Percentiles rank a stretch among this genome's conserved stretches.
Conservation (phyloP, 92 coral and sea anemone genomes). For the Isaurus tuberculatus region DNA sequence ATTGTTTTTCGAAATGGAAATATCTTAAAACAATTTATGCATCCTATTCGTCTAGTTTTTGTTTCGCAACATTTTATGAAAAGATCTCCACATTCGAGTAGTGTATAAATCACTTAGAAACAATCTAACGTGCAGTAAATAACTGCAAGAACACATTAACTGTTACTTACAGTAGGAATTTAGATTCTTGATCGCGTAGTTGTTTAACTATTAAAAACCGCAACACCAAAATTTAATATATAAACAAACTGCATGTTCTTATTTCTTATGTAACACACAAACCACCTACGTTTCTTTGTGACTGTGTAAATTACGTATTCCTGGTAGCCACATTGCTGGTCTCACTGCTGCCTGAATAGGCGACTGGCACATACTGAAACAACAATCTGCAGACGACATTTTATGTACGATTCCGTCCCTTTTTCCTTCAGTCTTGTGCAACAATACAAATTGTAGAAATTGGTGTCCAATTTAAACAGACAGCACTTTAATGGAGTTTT, state of each 20-base stretch:
- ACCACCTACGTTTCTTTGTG: conserved; percentile 80
- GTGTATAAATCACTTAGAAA: no score
- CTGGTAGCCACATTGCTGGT: conserved; percentile 97
- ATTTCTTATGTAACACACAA: background rate
- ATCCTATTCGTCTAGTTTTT: no score
- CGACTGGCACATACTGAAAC: conserved; percentile 93
- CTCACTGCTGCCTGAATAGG: conserved; percentile 88
- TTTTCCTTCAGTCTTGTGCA: background rate
- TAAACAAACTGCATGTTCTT: background rate
- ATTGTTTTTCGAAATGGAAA: background rate
- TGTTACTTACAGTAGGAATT: no score
- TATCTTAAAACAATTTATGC: background rate
- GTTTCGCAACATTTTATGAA: no score
- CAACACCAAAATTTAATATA: background rate
- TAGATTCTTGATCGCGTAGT: no score
- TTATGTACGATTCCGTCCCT: background rate
- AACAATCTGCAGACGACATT: conserved; percentile 92
- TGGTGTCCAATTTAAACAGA: background rate
- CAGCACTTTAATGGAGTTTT: background rate
- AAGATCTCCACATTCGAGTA: no score
- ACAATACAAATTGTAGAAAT: background rate
- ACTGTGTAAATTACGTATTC: conserved; percentile 83
- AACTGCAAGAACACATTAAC: no score
- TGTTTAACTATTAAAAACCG: background rate
- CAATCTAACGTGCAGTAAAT: no score